Evolutionary conservation across 2,888 invertebrate species (phyloP), one percentile per base, ranked within the genome.

Genomic region (Eudiplozoon nipponicum): DNA sequence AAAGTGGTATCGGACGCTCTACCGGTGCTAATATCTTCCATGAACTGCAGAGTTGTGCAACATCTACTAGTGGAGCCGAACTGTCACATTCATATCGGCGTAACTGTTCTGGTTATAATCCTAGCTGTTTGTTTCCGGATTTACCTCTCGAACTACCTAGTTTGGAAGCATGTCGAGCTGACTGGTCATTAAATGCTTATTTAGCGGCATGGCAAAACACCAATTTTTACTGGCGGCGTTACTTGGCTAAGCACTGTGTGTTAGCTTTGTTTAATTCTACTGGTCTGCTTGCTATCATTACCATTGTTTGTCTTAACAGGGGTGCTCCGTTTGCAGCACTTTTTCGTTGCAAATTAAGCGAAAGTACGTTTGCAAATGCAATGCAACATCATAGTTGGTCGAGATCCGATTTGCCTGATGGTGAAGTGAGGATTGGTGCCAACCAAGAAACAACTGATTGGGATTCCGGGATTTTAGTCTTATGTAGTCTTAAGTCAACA

Each of bases 221-320:
- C 9, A 40, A 40, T 18, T 41, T 39, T 21, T 31, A 40, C 31
- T 41, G 41, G 41, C 39, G 39, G 5, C 28, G 38, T n/a, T 41
- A 41, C 22, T 11, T 41, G 18, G 31, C 41, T 17, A 41, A 41
- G 19, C 41, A 41, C 28, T 17, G 22, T 18, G 31, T 41, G 3
- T 28, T 39, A n/a, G 23, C 22, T 4, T 4, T 39, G 4, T 19
- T 39, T 17, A 40, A 39, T 11, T 7, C 18, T 15, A 17, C 42
- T 20, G 17, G 15, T 15, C 22, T 41, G 19, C 19, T 22, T 5
- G 18, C 28, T 20, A 37, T 39, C 5, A 17, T 41, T 11, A 4
- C 22, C 4, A 28, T 39, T 2, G 19, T 39, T 19, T 22, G 20
- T 22, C 17, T 39, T 4, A 20, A 39, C 17, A 35, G 39, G 15